Evolutionary conservation across 2,888 invertebrate genomes (phyloP).

Genomic region (Limnephilus lunatus): DNA sequence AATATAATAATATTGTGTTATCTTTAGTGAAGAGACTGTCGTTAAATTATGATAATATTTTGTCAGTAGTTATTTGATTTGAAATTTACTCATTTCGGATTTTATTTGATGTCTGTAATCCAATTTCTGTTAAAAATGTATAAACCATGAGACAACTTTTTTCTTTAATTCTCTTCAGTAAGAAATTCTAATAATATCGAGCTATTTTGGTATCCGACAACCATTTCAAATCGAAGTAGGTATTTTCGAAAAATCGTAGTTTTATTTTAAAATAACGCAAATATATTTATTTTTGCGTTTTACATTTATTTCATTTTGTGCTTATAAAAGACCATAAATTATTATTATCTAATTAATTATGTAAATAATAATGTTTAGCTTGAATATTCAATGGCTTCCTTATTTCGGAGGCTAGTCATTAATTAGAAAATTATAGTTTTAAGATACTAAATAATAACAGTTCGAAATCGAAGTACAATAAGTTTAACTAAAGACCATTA

Average conservation of each 20-base stretch:
- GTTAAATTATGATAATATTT: neutral
- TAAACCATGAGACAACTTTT: neutral
- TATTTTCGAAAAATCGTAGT: too few species aligned
- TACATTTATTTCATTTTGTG: slow-evolving; percentile 8
- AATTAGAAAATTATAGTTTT: slow-evolving; percentile 36
- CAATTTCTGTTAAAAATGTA: neutral
- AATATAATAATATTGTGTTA: neutral
- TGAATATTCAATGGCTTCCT: slow-evolving; percentile 40
- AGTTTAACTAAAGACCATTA: slow-evolving; percentile 48
- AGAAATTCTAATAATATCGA: neutral
- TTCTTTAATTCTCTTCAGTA: neutral
- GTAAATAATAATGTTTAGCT: slow-evolving; percentile 12
- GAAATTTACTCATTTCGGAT: neutral
- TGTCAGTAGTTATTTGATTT: neutral
- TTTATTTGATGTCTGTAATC: neutral
- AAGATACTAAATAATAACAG: slow-evolving; percentile 5
- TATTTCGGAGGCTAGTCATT: neutral
- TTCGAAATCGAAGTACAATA: neutral
- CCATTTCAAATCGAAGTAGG: neutral
- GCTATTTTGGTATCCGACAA: neutral
- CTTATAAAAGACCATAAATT: slow-evolving; percentile 34
- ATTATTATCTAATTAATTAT: slow-evolving; percentile 2
- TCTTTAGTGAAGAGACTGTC: neutral
- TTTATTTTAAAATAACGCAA: neutral
- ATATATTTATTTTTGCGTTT: neutral